Evolutionary conservation across 2,888 invertebrate genomes (phyloP).

Genomic region (Nyleta sp.): DNA sequence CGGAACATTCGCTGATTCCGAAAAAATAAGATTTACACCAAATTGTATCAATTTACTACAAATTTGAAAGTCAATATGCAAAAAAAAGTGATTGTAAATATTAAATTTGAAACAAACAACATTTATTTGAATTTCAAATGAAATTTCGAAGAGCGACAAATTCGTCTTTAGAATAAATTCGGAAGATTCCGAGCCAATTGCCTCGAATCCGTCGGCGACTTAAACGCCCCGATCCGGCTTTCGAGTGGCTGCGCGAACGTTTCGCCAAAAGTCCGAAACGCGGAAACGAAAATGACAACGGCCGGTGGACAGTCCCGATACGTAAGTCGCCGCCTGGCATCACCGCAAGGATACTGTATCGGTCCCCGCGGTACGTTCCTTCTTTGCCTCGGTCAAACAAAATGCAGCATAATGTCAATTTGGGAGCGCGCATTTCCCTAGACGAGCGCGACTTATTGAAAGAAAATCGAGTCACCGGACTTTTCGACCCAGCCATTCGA

Average conservation of each 20-base stretch:
- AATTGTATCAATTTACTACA: too few relatives aligned
- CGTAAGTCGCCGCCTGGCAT: slow-evolving; percentile 22
- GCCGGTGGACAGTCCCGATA: slow-evolving; percentile 26
- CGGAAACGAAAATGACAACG: slow-evolving; percentile 25
- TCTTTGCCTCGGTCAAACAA: slow-evolving; percentile 53
- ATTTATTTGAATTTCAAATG: too few relatives aligned
- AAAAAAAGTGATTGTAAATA: too few relatives aligned
- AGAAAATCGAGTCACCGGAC: slow-evolving; percentile 52
- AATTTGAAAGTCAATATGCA: too few relatives aligned
- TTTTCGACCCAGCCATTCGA: slow-evolving; percentile 29
- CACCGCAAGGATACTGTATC: slow-evolving; percentile 45
- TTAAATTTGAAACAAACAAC: too few relatives aligned
- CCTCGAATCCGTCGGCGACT: not conserved
- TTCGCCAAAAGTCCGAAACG: slow-evolving; percentile 1
- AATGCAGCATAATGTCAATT: slow-evolving; percentile 62
- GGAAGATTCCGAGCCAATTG: slow-evolving; percentile 6
- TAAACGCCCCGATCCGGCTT: slow-evolving; percentile 6
- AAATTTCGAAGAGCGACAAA: too few relatives aligned
- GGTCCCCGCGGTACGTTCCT: slow-evolving; percentile 44
- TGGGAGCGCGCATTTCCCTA: slow-evolving; percentile 55
- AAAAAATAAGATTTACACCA: too few relatives aligned
- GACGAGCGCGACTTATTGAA: slow-evolving; percentile 55
- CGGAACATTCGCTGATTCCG: too few relatives aligned
- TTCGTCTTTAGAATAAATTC: too few relatives aligned
- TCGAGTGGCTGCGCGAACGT: not conserved